Evolutionary conservation across 2,113 vertebrate genomes (phyloP).

Genomic region (Heteronetta atricapilla): DNA sequence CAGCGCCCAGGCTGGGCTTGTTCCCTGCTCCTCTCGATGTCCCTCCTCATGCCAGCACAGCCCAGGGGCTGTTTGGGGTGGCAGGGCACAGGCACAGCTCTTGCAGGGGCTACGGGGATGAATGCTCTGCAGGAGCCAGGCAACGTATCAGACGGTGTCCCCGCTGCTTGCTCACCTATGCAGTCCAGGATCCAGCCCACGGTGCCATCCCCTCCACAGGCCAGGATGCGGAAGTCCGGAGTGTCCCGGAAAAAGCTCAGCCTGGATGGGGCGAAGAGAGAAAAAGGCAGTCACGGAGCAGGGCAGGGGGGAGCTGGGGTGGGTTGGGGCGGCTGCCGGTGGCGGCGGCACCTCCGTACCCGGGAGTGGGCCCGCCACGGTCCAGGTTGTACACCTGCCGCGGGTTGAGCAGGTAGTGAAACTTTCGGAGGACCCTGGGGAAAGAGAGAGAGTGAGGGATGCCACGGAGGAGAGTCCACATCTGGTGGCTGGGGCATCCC

Average conservation of each 20-base stretch:
- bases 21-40: background rate
- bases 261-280: constrained; percentile 60
- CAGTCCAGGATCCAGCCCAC: constrained; percentile 84
- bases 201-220: constrained; percentile 80
- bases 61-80: accelerated
- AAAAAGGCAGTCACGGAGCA: background rate
- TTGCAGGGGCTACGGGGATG: accelerated
- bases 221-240: constrained; percentile 80
- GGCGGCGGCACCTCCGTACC: constrained; percentile 55
- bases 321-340: background rate
- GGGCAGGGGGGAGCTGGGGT: accelerated
- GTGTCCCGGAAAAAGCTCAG: constrained; percentile 79
- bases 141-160: background rate
- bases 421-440: constrained; percentile 79
- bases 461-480: background rate
- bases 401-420: constrained; percentile 84
- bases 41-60: background rate
- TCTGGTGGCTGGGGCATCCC: accelerated
- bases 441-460: background rate
- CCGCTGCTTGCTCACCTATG: constrained; percentile 70
- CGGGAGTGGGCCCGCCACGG: constrained; percentile 74
- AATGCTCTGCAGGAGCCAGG: background rate
- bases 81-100: background rate
- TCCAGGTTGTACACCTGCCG: constrained; percentile 84
- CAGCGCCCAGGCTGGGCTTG: background rate